Conservation (phyloP, 2,888 invertebrate genomes). For the Nemotelus nigrinus region DNA sequence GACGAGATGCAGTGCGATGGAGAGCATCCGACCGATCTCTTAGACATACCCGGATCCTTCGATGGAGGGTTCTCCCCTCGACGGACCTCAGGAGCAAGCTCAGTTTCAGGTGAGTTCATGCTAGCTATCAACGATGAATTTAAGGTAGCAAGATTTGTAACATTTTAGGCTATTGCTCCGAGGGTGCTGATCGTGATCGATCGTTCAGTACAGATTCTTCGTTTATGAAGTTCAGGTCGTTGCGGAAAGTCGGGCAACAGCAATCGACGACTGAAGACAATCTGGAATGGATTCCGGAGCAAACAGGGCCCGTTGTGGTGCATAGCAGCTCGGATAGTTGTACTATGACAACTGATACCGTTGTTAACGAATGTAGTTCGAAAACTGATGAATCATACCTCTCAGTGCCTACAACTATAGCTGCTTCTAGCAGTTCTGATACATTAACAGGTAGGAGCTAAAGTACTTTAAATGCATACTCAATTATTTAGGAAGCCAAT, state of each 20-base stretch:
- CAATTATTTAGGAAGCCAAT: no score
- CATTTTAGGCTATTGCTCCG: conserved; percentile 53
- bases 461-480: not conserved
- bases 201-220: conserved; percentile 54
- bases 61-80: conserved; percentile 63
- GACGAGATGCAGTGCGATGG: conserved; percentile 69
- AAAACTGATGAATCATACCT: conserved; percentile 70
- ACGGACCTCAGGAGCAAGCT: conserved; percentile 83
- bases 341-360: conserved; percentile 11
- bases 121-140: not conserved
- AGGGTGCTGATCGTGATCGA: conserved; percentile 54
- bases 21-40: conserved; percentile 66
- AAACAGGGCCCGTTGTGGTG: conserved; percentile 49
- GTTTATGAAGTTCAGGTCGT: conserved; percentile 48
- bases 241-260: conserved; percentile 50
- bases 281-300: conserved; percentile 53
- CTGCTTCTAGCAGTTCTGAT: conserved; percentile 78
- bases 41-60: conserved; percentile 58
- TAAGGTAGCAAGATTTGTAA: not conserved
- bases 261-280: conserved; percentile 49
- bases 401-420: conserved; percentile 75
- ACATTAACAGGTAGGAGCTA: conserved; percentile 74
- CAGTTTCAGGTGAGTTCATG: conserved; percentile 72
- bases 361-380: conserved; percentile 37
- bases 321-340: conserved; percentile 36